A percentile compares a stretch with the other conserved stretches of the same genome.
phyloP scores from a whole-genome alignment of 2,888 invertebrate genomes.

The Gortyna flavago region DNA sequence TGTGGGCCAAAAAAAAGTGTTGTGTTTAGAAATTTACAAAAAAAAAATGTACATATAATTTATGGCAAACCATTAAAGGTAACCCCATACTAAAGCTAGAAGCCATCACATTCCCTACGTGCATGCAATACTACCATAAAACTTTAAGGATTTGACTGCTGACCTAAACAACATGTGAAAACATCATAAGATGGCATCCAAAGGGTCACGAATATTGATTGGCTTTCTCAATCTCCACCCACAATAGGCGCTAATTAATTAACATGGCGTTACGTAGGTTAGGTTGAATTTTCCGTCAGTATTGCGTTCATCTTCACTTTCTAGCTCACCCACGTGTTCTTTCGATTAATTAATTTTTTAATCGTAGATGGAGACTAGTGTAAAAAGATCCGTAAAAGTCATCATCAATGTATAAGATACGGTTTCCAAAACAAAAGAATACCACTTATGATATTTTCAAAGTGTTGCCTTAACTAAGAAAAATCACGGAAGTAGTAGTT shows the following conservation, averaged over 20 bases:
- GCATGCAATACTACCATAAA: not conserved
- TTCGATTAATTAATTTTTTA: not conserved
- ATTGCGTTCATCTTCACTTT: slow-evolving; percentile 22
- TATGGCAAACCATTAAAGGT: not conserved
- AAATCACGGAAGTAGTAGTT: not conserved
- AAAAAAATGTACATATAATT: not conserved
- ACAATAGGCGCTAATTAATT: slow-evolving; percentile 48
- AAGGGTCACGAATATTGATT: slow-evolving; percentile 32
- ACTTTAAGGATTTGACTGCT: slow-evolving; percentile 10
- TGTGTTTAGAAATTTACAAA: not conserved
- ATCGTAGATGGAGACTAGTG: not conserved
- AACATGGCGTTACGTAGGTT: slow-evolving; percentile 38
- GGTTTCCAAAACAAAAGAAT: not conserved
- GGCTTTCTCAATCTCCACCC: slow-evolving; percentile 50
- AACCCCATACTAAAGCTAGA: not conserved
- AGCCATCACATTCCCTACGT: not conserved
- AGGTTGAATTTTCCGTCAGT: slow-evolving; percentile 14
- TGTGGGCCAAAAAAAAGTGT: too few relatives aligned
- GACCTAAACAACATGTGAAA: slow-evolving; percentile 36
- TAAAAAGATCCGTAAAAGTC: not conserved
- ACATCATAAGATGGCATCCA: slow-evolving; percentile 8
- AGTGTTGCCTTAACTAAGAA: not conserved
- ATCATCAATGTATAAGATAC: not conserved
- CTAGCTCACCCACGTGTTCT: slow-evolving; percentile 20
- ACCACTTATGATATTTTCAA: not conserved